Conservation (phyloP, 2,888 invertebrate genomes). For the Pasiphila rectangulata region DNA sequence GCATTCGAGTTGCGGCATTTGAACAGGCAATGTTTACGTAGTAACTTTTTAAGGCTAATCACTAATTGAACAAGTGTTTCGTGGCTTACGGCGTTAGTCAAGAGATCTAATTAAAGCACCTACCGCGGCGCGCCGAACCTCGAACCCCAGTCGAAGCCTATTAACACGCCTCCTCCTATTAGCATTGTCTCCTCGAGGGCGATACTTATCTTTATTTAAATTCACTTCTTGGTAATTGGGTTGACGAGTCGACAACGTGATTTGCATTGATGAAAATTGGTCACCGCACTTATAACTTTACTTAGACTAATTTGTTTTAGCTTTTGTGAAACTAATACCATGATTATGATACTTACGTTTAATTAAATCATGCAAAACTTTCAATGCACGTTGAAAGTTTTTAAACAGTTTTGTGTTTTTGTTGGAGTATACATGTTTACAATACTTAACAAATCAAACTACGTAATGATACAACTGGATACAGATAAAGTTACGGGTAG, state of each 20-base stretch:
- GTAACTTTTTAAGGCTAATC: constrained; percentile 69
- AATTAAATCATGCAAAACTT: too few relatives aligned
- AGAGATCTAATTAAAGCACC: constrained; percentile 79
- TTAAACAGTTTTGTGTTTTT: too few relatives aligned
- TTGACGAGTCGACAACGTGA: constrained; percentile 82
- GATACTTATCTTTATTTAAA: constrained; percentile 82
- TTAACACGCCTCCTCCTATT: constrained; percentile 79
- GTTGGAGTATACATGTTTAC: too few relatives aligned
- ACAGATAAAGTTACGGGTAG: constrained; percentile 18
- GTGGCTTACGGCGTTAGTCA: constrained; percentile 72
- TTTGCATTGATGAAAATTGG: constrained; percentile 81
- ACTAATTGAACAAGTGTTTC: constrained; percentile 79
- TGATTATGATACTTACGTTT: too few relatives aligned
- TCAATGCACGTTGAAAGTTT: too few relatives aligned
- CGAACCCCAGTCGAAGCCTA: constrained; percentile 70
- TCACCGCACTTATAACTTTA: constrained; percentile 63
- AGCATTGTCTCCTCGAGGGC: constrained; percentile 80
- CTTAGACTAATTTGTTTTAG: constrained; percentile 69
- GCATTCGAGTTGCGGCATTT: constrained; percentile 19
- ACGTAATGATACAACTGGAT: constrained; percentile 10
- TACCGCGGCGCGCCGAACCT: constrained; percentile 53
- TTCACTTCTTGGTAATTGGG: constrained; percentile 82
- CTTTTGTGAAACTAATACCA: constrained; percentile 51
- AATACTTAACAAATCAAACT: constrained; percentile 10
- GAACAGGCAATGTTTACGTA: constrained; percentile 44